Conservation (phyloP, 53 echinoderm and acorn worm species). For the Patiria pectinifera region DNA sequence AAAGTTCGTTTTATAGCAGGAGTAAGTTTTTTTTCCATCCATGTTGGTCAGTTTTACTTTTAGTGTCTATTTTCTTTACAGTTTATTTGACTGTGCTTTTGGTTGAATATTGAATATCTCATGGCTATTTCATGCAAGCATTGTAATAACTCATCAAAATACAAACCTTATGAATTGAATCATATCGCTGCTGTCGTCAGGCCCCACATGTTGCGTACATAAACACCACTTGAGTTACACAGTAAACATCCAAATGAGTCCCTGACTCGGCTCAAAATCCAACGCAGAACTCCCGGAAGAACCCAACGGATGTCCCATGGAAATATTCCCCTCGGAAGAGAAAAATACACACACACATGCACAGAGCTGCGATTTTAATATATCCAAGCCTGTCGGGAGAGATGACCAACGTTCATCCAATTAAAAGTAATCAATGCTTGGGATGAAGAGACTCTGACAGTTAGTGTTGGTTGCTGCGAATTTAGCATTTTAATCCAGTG, state of each 20-base stretch:
- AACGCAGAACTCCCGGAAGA: neutral
- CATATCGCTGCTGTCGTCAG: neutral
- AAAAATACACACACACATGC: neutral
- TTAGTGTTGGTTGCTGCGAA: neutral
- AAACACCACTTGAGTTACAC: neutral
- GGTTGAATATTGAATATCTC: no score
- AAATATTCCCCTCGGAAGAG: neutral
- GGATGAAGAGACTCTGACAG: neutral
- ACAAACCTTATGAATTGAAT: slow-evolving; percentile 46
- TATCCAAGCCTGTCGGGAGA: neutral
- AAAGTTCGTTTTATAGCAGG: no score
- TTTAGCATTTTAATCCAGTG: neutral
- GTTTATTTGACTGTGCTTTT: no score
- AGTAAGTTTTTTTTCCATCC: no score
- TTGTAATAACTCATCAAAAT: neutral
- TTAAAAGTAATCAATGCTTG: slow-evolving; percentile 20
- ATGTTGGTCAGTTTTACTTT: no score
- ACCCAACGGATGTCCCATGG: neutral
- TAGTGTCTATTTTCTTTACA: no score
- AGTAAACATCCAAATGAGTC: slow-evolving; percentile 17
- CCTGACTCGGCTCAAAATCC: neutral
- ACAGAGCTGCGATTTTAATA: neutral
- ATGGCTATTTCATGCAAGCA: neutral
- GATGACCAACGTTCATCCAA: slow-evolving; percentile 6
- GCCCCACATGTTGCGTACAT: slow-evolving; percentile 19